phyloP scores from a whole-genome alignment of 2,888 invertebrate species.

The Caenorhabditis panamensis region DNA sequence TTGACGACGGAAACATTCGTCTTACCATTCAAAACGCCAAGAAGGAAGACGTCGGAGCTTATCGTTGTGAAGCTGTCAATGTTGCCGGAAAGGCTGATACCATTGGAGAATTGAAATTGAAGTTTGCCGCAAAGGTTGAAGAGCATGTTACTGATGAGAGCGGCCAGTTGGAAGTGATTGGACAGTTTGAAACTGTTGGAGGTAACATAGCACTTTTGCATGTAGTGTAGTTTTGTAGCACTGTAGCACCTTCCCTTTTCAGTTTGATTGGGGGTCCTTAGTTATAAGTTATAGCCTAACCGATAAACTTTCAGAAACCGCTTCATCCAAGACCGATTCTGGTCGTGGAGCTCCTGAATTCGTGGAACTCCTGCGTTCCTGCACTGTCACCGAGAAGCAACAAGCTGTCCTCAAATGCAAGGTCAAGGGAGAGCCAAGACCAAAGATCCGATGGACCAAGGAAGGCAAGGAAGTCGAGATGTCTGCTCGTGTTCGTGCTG shows the following conservation, averaged over 20 bases:
- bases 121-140: conserved; percentile 82
- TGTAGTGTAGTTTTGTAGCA: conserved; percentile 47
- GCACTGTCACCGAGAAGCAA: conserved; percentile 69
- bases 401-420: conserved; percentile 86
- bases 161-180: conserved; percentile 64
- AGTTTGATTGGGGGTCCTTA: too few species aligned
- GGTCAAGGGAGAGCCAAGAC: conserved; percentile 92
- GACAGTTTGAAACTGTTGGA: conserved; percentile 53
- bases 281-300: neutral
- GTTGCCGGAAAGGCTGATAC: conserved; percentile 86
- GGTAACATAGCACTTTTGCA: conserved; percentile 22
- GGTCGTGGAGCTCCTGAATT: conserved; percentile 76
- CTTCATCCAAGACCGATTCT: conserved; percentile 40
- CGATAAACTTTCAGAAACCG: conserved; percentile 43
- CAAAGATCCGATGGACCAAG: conserved; percentile 94
- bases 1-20: conserved; percentile 81
- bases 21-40: conserved; percentile 76
- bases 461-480: conserved; percentile 84
- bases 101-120: conserved; percentile 69
- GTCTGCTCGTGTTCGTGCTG: conserved; percentile 72
- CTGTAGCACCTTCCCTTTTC: conserved; percentile 24
- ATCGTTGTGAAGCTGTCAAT: conserved; percentile 89
- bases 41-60: conserved; percentile 82
- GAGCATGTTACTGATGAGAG: conserved; percentile 65
- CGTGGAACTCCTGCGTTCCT: conserved; percentile 79